phyloP scores from a whole-genome alignment of 2,113 vertebrate species.

The Sylvietta virens region DNA sequence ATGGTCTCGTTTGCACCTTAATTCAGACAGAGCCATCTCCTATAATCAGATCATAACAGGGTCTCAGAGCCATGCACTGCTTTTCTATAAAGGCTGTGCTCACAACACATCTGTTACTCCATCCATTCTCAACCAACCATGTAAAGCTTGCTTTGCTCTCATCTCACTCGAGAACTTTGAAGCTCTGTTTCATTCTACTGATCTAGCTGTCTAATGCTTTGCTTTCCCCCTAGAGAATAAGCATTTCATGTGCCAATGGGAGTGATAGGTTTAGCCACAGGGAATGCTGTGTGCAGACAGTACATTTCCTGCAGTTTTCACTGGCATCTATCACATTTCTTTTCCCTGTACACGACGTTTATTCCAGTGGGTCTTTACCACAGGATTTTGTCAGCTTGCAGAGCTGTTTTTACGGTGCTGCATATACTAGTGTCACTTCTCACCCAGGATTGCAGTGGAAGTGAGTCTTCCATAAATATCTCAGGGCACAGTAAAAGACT shows the following conservation, averaged over 20 bases:
- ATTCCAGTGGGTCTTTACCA: constrained; percentile 20
- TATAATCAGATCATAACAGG: not conserved
- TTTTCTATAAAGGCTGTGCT: not conserved
- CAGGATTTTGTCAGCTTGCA: constrained; percentile 7
- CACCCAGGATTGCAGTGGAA: not conserved
- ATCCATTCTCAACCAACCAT: not conserved
- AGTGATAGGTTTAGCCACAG: constrained; percentile 36
- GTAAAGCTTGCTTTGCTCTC: not conserved
- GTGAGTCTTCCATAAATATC: constrained; percentile 11
- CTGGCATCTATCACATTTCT: constrained; percentile 31
- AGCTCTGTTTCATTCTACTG: not conserved
- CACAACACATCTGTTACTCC: not conserved
- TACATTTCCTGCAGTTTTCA: not conserved
- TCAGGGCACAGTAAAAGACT: not conserved
- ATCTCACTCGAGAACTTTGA: not conserved
- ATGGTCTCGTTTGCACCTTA: not conserved
- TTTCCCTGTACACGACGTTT: not conserved
- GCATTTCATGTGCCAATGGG: constrained; percentile 11
- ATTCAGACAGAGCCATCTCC: not conserved
- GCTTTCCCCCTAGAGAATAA: not conserved
- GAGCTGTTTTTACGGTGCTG: not conserved
- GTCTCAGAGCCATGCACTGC: not conserved
- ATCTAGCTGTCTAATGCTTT: not conserved
- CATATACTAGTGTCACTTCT: not conserved
- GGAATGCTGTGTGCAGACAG: constrained; percentile 22